Evolutionary conservation across 2,113 vertebrate species (phyloP), one percentile per base, ranked within the genome.

Genomic region (Anser brachyrhynchus): DNA sequence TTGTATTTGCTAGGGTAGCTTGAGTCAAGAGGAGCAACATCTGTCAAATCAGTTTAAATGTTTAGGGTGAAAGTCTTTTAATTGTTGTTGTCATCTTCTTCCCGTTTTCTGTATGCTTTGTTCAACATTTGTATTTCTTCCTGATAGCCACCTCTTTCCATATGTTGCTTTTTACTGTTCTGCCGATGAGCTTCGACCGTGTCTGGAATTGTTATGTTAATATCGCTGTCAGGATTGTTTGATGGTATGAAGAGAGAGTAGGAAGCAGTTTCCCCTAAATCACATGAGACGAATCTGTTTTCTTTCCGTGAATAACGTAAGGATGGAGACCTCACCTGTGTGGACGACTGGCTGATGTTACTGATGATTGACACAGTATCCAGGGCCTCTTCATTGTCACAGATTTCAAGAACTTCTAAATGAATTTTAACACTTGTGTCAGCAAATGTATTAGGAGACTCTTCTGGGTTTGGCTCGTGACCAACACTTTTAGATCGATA

Each of bases 151-250:
- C 97, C 97, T 79, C 94, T 97, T 39, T 99, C 99, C 89, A 97
- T 94, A 19, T 88, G 98, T 96, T 99, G 99, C 90, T 97, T 97
- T 26, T 97, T 98, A 95, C 99, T 99, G 80, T 99, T 99, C 95
- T 97, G 98, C 84, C 99, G 98, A 58, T 99, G 99, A 8, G 99
- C 99, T 95, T 99, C 99, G 4, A 99, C 99, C 0, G 99, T 99
- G 98, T 99, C 99, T 0, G 99, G 99, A 84, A 99, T 99, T n/a
- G 98, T 99, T 96, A 99, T 99, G 96, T 99, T 99, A 88, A 99
- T 98, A 81, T 99, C 98, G 0, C 98, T 96, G 55, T 98, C 98
- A 0, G 99, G 98, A 84, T 98, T 98, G 94, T 98, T 97, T 9
- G 98, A 98, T 15, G 99, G 99, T 83, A 99, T 98, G 95, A 99